These are phyloP conservation scores for Rhingia rostrata DNA, from an alignment of 2,888 invertebrate species.

Conservation along the genomic window DNA sequence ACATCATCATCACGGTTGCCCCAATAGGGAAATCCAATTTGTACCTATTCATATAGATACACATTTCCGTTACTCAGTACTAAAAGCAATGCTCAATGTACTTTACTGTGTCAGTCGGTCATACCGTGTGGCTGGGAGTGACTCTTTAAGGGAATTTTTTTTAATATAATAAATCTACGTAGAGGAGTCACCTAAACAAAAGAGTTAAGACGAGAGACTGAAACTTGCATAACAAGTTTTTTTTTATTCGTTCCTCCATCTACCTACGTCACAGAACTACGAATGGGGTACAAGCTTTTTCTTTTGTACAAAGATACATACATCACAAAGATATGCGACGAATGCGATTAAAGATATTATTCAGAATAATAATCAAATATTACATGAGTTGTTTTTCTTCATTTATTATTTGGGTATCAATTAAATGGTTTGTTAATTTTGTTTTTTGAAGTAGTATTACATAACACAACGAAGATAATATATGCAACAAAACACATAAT, in stretches of 20 bases:
- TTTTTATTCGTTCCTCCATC: slow-evolving; percentile 16
- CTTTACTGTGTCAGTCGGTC: slow-evolving; percentile 65
- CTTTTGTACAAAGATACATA: neutral
- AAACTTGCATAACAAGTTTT: slow-evolving; percentile 68
- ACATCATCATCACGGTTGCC: neutral
- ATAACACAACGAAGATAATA: too few species aligned
- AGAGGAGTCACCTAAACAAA: slow-evolving; percentile 63
- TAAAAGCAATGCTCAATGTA: neutral
- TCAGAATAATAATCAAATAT: too few species aligned
- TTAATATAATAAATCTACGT: slow-evolving; percentile 4
- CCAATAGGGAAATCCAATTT: neutral
- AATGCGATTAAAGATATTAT: neutral
- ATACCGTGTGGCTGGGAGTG: slow-evolving; percentile 36
- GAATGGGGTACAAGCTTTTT: neutral
- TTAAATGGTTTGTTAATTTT: too few species aligned
- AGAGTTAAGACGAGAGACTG: slow-evolving; percentile 53
- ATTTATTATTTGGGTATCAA: too few species aligned
- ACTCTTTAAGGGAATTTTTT: slow-evolving; percentile 34
- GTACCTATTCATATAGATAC: slow-evolving; percentile 10
- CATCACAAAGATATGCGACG: neutral
- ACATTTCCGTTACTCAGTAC: slow-evolving; percentile 18
- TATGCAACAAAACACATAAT: too few species aligned
- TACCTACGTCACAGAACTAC: slow-evolving; percentile 24
- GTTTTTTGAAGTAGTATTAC: too few species aligned
- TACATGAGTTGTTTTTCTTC: too few species aligned